Base-by-base conservation (phyloP, 1,140 invertebrate species). In the Tachypleus tridentatus region DNA sequence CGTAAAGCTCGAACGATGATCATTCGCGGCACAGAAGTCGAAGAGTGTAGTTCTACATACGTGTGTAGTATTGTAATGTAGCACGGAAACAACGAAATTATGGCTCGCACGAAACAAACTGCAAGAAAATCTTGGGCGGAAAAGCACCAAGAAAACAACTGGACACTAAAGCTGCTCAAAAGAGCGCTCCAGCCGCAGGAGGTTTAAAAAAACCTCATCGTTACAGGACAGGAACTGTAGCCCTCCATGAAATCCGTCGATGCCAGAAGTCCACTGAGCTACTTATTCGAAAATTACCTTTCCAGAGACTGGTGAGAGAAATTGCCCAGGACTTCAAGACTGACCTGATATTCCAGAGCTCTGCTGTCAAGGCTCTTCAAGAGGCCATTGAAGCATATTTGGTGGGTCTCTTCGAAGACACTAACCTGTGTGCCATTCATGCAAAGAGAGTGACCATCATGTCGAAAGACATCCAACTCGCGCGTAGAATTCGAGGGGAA, bases 91-190 rank as follows among this genome's bases (percentile, higher is more conserved):
- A 29, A 29, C 29, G 29, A 29, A 29, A 29, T 29, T 29, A 90
- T 90, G 88, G 88, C 87, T 68, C 85, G 87, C 84, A 91, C 87
- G 4, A 91, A 91, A 81, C 87, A 90, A 72, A 91, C 88, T 48
- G 88, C 87, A 29, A 84, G 88, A 80, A 87, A 87, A 75, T 86
- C 85, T 3, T 86, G 4, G 86, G 86, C 82, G 87, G 87, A 73
- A 89, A 91, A 79, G 88, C 88, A 69, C 89, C 89, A 50, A 82
- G 89, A 57, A 93, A 93, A 76, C 89, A 93, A 72, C 77, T 93
- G 73, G 88, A 88, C 3, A 92, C 89, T 53, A 89, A 90, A 77
- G 88, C 89, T 8, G 79, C 79, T 10, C 73, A 77, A 49, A 74
- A 74, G 57, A 86, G 86, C 69, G 89, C 89, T 11, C 88, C 90